Evolutionary conservation across 2,888 invertebrate species (phyloP).

Genomic region (Trilocha varians): DNA sequence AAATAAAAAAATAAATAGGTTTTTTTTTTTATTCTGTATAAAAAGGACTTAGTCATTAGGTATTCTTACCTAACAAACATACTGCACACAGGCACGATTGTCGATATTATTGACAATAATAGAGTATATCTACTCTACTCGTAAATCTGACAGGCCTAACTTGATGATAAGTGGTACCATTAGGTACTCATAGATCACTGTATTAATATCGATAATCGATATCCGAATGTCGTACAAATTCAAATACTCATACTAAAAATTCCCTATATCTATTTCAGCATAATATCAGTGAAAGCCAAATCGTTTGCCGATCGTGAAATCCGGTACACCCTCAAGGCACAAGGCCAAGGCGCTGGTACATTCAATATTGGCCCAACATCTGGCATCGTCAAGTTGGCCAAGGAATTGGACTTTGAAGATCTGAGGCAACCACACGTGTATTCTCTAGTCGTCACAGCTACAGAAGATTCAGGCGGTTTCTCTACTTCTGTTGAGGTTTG

Average conservation of each 20-base stretch:
- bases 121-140: too few species aligned
- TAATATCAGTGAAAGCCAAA: constrained; percentile 97
- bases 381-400: constrained; percentile 95
- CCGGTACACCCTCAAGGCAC: constrained; percentile 94
- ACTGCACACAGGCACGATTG: too few species aligned
- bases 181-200: too few species aligned
- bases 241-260: not conserved
- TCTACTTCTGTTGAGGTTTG: constrained; percentile 93
- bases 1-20: too few species aligned
- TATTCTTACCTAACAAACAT: too few species aligned
- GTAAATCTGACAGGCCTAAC: too few species aligned
- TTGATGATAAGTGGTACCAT: too few species aligned
- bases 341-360: constrained; percentile 94
- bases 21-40: too few species aligned
- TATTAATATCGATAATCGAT: too few species aligned
- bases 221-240: too few species aligned
- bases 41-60: too few species aligned
- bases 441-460: constrained; percentile 92
- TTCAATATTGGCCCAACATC: constrained; percentile 96
- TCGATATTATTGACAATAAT: too few species aligned
- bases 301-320: constrained; percentile 97
- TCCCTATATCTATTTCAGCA: constrained; percentile 74
- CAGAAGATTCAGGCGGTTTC: constrained; percentile 97
- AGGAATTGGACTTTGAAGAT: constrained; percentile 98
- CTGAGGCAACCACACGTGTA: constrained; percentile 94